phyloP scores from a whole-genome alignment of 1,140 invertebrate genomes.

The Brachystomella parvula region DNA sequence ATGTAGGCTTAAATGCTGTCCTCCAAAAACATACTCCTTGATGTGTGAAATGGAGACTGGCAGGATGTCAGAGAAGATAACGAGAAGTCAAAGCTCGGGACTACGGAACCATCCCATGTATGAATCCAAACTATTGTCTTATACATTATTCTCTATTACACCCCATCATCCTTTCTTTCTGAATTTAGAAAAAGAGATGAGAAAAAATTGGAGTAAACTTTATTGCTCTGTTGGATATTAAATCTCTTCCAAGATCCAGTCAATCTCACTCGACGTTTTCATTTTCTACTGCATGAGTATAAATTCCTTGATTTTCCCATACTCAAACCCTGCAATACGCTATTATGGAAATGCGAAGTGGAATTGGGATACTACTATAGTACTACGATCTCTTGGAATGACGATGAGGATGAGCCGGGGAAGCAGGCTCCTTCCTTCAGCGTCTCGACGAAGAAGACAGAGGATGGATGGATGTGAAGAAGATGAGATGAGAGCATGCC shows the following conservation, averaged over 20 bases:
- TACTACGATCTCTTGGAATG: too few species aligned
- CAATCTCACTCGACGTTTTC: not conserved
- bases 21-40: too few species aligned
- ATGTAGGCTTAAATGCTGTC: too few species aligned
- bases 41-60: constrained; percentile 12
- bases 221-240: constrained; percentile 18
- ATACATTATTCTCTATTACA: constrained; percentile 9
- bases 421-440: not conserved
- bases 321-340: not conserved
- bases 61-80: constrained; percentile 35
- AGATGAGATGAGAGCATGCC: constrained; percentile 29
- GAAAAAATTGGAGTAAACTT: constrained; percentile 12
- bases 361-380: too few species aligned
- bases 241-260: constrained; percentile 13
- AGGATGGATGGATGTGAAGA: constrained; percentile 3
- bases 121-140: not conserved
- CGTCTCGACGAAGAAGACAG: not conserved
- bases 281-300: too few species aligned
- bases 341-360: constrained; percentile 12
- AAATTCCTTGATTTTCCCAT: not conserved
- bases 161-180: not conserved
- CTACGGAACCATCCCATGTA: not conserved
- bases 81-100: constrained; percentile 10
- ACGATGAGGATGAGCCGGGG: too few species aligned
- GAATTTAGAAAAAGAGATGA: constrained; percentile 13